Percentiles rank a stretch among this genome's conserved stretches.
phyloP scores from a whole-genome alignment of 2,888 invertebrate genomes.

The Ceriagrion tenellum region DNA sequence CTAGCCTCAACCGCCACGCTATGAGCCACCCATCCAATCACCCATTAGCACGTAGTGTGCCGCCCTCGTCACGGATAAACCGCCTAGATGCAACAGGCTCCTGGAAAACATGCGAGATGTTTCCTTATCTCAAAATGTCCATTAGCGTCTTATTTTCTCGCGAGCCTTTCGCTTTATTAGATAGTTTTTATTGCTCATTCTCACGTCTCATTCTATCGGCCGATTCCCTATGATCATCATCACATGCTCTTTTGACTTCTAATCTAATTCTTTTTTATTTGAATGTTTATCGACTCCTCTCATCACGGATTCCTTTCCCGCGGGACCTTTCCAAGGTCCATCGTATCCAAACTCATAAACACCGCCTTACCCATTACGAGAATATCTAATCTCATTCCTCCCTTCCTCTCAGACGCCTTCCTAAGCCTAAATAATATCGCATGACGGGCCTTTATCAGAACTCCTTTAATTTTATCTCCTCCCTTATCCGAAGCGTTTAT shows the following conservation, averaged over 20 bases:
- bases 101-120: background rate
- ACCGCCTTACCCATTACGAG: background rate
- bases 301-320: background rate
- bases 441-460: background rate
- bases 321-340: background rate
- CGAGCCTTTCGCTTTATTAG: background rate
- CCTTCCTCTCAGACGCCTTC: background rate
- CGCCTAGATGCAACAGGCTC: background rate
- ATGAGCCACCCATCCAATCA: background rate
- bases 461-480: conserved; percentile 4
- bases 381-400: background rate
- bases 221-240: conserved; percentile 1
- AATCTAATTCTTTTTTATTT: background rate
- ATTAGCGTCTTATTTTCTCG: background rate
- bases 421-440: background rate
- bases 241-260: background rate
- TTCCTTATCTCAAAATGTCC: background rate
- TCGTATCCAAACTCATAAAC: background rate
- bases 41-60: background rate
- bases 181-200: conserved; percentile 1
- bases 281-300: background rate
- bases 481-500: conserved; percentile 15
- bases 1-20: background rate
- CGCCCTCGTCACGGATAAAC: background rate
- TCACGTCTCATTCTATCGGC: background rate